Conservation (phyloP, 35 echinoderm and acorn worm species). For the Strongylocentrotus purpuratus region DNA sequence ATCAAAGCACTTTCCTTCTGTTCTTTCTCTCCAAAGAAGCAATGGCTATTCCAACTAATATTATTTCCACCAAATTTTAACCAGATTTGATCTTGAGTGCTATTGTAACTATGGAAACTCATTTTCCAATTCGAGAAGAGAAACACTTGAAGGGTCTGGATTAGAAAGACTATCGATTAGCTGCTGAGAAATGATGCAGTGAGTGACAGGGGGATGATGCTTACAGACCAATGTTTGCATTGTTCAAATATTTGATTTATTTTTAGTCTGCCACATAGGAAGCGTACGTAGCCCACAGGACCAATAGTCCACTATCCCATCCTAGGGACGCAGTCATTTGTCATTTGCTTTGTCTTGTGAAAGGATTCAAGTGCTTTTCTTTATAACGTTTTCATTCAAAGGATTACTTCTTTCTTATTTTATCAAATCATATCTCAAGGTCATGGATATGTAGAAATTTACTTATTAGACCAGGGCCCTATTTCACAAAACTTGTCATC, state of each 20-base stretch:
- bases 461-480: not conserved
- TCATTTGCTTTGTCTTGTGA: not conserved
- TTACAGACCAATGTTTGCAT: conserved; percentile 12
- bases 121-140: no score
- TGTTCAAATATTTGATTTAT: conserved; percentile 13
- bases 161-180: not conserved
- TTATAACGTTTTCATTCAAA: not conserved
- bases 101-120: no score
- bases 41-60: no score
- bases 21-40: no score
- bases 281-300: not conserved
- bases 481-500: no score
- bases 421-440: no score
- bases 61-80: no score
- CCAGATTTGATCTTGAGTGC: no score
- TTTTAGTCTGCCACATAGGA: not conserved
- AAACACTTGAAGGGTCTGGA: not conserved
- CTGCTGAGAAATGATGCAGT: not conserved
- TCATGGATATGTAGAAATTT: not conserved
- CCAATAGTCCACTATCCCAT: not conserved
- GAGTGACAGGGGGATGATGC: not conserved
- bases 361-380: not conserved
- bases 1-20: no score
- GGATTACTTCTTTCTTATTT: not conserved
- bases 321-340: not conserved